Evolutionary conservation across 2,888 invertebrate genomes (phyloP), one percentile per base, ranked within the genome.

Genomic region (Caenorhabditis sp.): DNA sequence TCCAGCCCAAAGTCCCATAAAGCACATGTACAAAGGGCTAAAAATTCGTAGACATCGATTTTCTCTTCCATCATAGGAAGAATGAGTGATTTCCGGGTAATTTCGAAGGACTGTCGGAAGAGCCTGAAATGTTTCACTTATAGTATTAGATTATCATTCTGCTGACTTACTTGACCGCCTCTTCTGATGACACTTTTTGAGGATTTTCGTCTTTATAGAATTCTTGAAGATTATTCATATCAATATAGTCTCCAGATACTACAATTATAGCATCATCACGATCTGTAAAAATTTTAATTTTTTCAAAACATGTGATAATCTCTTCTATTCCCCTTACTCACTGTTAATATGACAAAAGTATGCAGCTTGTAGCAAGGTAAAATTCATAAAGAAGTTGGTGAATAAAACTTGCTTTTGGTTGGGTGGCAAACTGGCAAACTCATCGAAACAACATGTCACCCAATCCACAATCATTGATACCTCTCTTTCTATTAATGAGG

Each of bases 1-100:
- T 62, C 63, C 5, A 73, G 43, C 8, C 73, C 73, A 20, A 68
- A 73, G 56, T 73, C 73, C 73, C 73, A 73, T n/a, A 73, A 66
- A 14, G 68, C 20, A 5, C 68, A 23, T 3, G 68, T 64, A 53
- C 65, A 65, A 1, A 73, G 62, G 0, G 66, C 62, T 36, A 73
- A 73, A 31, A 73, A 58, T 38, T 73, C 73, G 57, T 62, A 60
- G 2, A 68, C 65, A 23, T 73, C 73, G 4, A 68, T 31, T 25
- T 68, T 68, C 3, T 73, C 68, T 27, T 38, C 25, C 49, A 59
- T 62, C 64, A 73, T 62, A 20, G 65, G 68, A 10, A 56, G 36
- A 20, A 68, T 59, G 0, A 68, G 31, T 14, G 31, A 21, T 12
- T 61, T 64, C 4, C 65, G 64, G 27, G 68, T 49, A 14, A 62